Evolutionary conservation across 1,140 invertebrate species (phyloP), one percentile per base, ranked within the genome.

Genomic region (Apis mellifera): DNA sequence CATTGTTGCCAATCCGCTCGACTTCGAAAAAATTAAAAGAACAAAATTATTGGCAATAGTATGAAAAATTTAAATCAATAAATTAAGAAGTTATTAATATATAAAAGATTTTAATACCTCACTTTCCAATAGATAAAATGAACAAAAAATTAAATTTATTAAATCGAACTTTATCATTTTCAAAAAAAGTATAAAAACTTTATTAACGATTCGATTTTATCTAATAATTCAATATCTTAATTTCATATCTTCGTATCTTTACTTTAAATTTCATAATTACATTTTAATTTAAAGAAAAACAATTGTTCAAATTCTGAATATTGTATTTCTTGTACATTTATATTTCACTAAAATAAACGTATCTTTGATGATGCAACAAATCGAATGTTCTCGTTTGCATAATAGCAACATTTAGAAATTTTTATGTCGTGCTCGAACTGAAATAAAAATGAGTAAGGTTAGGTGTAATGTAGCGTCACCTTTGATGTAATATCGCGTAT

Each of bases 391-490:
- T 19, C 19, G 1, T 79, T 65, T 48, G 32, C 77, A 42, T 55
- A 8, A 5, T 9, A 55, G 21, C 42, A 9, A 66, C 55, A 48
- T 64, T 64, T 54, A 55, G 15, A 71, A 9, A 78, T 78, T 52
- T 59, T 55, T 54, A 15, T 42, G 26, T 21, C 59, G 32, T 13
- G 48, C n/a, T 60, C 2, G 9, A 11, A 17, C 54, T 71, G 70
- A 73, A 80, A 80, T 74, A 65, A 65, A 74, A 74, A 26, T 65
- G 60, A 73, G 60, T 48, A 65, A 73, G 59, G 32, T 55, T n/a
- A 64, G 54, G 32, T 42, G 21, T 72, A 62, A 55, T 52, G 52
- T 13, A 50, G 13, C 57, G 77, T 72, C 68, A 72, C 48, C 23
- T 19, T 13, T 26, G 50, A 64, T 50, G 59, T 64, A 79, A 64